Evolutionary conservation across 2,797 vertebrate genomes (phyloP).

Genomic region (Synanceia verrucosa): DNA sequence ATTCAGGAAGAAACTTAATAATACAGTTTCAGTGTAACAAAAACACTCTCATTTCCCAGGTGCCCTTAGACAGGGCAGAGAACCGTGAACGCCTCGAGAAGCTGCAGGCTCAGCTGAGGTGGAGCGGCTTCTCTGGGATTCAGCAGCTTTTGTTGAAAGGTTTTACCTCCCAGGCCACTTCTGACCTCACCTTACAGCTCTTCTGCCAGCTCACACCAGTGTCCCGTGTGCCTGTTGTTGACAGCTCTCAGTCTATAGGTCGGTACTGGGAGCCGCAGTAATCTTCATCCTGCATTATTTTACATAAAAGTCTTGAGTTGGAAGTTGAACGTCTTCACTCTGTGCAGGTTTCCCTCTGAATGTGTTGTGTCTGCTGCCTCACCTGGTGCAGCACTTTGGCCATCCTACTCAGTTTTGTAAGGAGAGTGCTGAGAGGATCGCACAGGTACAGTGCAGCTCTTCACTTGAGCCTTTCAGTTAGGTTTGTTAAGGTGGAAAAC

Average conservation of each 20-base stretch:
- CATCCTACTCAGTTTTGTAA: conserved; percentile 97
- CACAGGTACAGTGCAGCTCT: conserved; percentile 85
- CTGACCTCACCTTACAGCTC: conserved; percentile 95
- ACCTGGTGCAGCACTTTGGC: conserved; percentile 97
- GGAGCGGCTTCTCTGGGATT: conserved; percentile 96
- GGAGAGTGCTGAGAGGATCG: conserved; percentile 95
- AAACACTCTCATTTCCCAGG: conserved; percentile 67
- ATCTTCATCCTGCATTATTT: background rate
- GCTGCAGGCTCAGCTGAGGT: conserved; percentile 95
- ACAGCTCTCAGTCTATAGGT: conserved; percentile 97
- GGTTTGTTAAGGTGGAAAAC: background rate
- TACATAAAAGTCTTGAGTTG: background rate
- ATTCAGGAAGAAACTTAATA: background rate
- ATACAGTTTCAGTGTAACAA: background rate
- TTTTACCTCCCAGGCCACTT: conserved; percentile 95
- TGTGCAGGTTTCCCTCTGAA: conserved; percentile 94
- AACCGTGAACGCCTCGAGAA: conserved; percentile 97
- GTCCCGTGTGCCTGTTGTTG: conserved; percentile 93
- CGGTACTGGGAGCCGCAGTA: background rate
- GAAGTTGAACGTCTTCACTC: conserved; percentile 1
- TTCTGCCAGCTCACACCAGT: conserved; percentile 97
- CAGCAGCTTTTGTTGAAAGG: conserved; percentile 97
- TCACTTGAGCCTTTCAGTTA: background rate
- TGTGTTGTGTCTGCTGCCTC: conserved; percentile 95
- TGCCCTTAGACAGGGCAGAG: conserved; percentile 94